Conservation (phyloP, 2,113 vertebrate species). For the Antigone vipio region DNA sequence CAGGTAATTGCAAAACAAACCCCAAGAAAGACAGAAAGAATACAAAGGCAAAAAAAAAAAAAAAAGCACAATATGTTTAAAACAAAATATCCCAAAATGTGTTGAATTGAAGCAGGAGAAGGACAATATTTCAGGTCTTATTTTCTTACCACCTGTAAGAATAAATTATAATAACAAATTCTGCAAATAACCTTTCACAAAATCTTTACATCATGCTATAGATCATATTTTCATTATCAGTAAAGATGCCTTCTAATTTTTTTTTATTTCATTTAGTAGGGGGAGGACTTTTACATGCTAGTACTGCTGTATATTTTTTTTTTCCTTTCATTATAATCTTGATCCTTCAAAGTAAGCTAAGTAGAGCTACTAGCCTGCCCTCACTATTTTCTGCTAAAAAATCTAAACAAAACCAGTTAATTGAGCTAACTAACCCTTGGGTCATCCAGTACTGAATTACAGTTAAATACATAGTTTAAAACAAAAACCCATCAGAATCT, state of each 20-base stretch:
- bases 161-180: neutral
- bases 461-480: neutral
- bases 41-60: neutral
- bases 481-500: neutral
- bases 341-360: neutral
- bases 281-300: neutral
- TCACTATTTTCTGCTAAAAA: neutral
- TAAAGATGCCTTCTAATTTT: neutral
- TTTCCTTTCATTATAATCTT: neutral
- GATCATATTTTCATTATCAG: neutral
- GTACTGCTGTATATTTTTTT: fast-evolving
- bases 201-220: neutral
- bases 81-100: neutral
- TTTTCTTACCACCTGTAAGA: neutral
- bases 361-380: neutral
- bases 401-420: neutral
- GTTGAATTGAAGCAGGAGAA: neutral
- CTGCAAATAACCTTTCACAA: neutral
- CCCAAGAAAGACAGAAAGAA: neutral
- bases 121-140: neutral
- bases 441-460: neutral
- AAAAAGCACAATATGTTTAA: neutral
- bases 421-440: neutral
- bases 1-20: neutral
- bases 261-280: neutral